These are phyloP conservation scores for Thymallus thymallus DNA, from an alignment of 2,113 vertebrate genomes.

Conservation along the genomic window DNA sequence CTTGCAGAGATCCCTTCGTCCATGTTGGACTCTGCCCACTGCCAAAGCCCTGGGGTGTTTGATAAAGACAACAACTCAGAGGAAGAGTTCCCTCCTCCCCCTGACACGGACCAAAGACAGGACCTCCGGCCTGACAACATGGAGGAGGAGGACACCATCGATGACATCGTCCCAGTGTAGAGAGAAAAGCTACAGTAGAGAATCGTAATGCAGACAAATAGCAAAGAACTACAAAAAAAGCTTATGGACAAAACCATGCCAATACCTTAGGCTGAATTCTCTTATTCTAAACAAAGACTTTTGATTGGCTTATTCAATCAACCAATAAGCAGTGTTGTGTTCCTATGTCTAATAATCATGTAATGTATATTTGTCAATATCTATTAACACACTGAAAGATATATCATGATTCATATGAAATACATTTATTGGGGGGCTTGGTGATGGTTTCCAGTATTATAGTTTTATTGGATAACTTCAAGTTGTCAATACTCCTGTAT, in stretches of 20 bases:
- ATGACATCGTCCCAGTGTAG: background rate
- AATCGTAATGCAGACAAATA: too few relatives aligned
- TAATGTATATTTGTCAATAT: constrained; percentile 28
- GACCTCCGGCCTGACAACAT: constrained; percentile 69
- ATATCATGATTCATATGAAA: background rate
- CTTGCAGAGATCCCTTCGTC: constrained; percentile 31
- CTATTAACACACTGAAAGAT: background rate
- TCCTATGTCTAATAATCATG: background rate
- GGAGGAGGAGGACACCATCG: background rate
- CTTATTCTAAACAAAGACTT: too few relatives aligned
- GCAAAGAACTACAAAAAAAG: background rate
- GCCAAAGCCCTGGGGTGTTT: constrained; percentile 69
- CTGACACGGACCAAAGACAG: constrained; percentile 62
- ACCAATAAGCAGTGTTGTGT: background rate
- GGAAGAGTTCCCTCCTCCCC: constrained; percentile 42
- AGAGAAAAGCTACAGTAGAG: background rate
- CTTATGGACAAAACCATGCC: background rate
- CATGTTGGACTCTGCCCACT: constrained; percentile 60
- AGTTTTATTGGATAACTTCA: constrained; percentile 20
- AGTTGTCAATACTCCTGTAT: constrained; percentile 78
- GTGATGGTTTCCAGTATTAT: constrained; percentile 38
- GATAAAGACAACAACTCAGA: constrained; percentile 60
- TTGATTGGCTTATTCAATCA: background rate
- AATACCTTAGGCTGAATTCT: too few relatives aligned
- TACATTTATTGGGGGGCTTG: background rate